Conservation (phyloP, 2,113 vertebrate species). For the Sylvietta virens region DNA sequence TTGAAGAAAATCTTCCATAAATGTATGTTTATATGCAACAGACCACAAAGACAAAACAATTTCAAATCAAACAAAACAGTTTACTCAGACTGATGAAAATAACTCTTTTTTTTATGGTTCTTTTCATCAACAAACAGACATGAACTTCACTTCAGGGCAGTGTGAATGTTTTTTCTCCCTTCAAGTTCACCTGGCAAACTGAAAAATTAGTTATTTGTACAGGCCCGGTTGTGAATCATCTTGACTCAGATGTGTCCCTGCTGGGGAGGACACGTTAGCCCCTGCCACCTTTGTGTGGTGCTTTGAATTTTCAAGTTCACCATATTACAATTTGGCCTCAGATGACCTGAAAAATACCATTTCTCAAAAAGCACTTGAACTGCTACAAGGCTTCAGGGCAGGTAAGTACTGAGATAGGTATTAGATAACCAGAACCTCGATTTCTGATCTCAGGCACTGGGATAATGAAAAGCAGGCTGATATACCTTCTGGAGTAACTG, state of each 20-base stretch:
- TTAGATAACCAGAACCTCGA: conserved; percentile 52
- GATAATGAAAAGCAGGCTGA: neutral
- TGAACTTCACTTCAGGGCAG: conserved; percentile 47
- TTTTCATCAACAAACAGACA: conserved; percentile 15
- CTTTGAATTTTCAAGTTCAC: conserved; percentile 35
- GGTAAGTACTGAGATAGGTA: conserved; percentile 60
- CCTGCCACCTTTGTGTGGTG: neutral
- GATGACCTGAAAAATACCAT: conserved; percentile 51
- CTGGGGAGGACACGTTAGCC: conserved; percentile 1
- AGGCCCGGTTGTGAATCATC: conserved; percentile 40
- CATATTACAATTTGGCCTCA: conserved; percentile 24
- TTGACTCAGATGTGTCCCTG: conserved; percentile 28
- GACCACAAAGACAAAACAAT: conserved; percentile 26
- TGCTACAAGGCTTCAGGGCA: conserved; percentile 42
- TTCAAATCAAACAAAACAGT: neutral
- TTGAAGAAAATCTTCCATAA: neutral
- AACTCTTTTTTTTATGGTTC: neutral
- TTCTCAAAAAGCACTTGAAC: conserved; percentile 48
- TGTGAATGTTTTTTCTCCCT: neutral
- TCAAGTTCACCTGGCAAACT: conserved; percentile 38
- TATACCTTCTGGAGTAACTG: neutral
- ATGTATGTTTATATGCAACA: neutral
- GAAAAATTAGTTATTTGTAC: conserved; percentile 60
- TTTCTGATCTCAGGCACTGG: conserved; percentile 15
- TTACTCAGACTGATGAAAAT: conserved; percentile 1